Evolutionary conservation across 2,888 invertebrate species (phyloP), one percentile per base, ranked within the genome.

Genomic region (Melanargia galathea): DNA sequence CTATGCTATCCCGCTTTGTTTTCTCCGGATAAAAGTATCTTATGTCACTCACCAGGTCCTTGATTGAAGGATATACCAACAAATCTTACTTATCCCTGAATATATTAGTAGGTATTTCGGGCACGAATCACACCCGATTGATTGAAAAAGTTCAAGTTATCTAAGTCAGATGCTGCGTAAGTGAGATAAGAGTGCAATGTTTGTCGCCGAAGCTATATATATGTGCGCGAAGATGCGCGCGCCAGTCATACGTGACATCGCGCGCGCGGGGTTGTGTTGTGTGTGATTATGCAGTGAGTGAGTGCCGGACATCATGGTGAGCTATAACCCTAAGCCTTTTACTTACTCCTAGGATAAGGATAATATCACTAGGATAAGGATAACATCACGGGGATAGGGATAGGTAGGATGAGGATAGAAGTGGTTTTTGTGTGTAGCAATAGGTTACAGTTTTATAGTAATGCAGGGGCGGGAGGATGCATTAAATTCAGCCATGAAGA

Each of bases 271-370:
- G 56, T 59, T 62, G 66, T 66, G 67, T 71, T 69, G 73, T 70
- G 65, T 72, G 70, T 71, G 71, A 69, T 65, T 69, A 74, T 75
- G 75, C 74, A 73, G 74, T 75, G 73, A 71, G 66, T 74, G 72
- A 69, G 67, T 63, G 62, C 66, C 62, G 65, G 66, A 63, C 68
- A 70, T 56, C 20, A 75, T 75, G 75, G 75, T 75, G 68, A 75
- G 72, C 30, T 30, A 30, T 30, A n/a, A 30, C 30, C 30, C 8
- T 8, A 30, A 30, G 8, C 68, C 43, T 10, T 33, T 54, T 56
- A 59, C 18, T 48, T 35, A 43, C 20, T 2, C 20, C 20, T 52
- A 30, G 16, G 30, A 49, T 49, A 49, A 30, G 10, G 40, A 43
- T 43, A 16, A 7, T 43, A 43, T 16, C 6, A 13, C 7, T 7